Conservation (phyloP, 2,797 vertebrate genomes). For the Cyclura pinguis region DNA sequence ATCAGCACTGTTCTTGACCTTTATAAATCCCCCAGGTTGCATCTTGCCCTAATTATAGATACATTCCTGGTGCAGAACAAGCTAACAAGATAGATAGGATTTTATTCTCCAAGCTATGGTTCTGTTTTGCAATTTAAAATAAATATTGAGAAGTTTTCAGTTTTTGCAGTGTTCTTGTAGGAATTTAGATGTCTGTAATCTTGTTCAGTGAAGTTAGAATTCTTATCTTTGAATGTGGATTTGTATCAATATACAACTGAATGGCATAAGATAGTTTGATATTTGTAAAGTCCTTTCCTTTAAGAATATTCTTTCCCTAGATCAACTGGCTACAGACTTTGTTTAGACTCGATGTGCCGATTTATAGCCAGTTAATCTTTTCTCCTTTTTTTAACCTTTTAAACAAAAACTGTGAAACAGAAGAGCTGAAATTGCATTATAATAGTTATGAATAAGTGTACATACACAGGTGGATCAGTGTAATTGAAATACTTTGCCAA, state of each 20-base stretch:
- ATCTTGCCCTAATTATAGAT: neutral
- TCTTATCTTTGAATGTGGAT: neutral
- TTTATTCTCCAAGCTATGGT: neutral
- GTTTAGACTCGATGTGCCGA: neutral
- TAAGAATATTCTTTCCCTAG: constrained; percentile 30
- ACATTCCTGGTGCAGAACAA: constrained; percentile 34
- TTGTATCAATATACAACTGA: neutral
- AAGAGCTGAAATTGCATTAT: neutral
- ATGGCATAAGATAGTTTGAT: constrained; percentile 6
- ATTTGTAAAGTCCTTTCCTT: constrained; percentile 18
- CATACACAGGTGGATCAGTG: neutral
- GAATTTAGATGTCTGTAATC: neutral
- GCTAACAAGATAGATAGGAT: neutral
- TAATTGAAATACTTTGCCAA: constrained; percentile 21
- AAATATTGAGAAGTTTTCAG: neutral
- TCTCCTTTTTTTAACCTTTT: neutral
- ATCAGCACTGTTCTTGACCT: neutral
- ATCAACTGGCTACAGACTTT: neutral
- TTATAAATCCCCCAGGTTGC: neutral
- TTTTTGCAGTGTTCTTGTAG: neutral
- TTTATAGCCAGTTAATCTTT: neutral
- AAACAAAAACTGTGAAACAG: neutral
- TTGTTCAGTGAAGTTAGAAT: neutral
- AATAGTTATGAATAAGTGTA: constrained; percentile 10
- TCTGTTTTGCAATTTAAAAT: neutral